phyloP scores from a whole-genome alignment of 2,113 vertebrate genomes.

The Cyanistes caeruleus region DNA sequence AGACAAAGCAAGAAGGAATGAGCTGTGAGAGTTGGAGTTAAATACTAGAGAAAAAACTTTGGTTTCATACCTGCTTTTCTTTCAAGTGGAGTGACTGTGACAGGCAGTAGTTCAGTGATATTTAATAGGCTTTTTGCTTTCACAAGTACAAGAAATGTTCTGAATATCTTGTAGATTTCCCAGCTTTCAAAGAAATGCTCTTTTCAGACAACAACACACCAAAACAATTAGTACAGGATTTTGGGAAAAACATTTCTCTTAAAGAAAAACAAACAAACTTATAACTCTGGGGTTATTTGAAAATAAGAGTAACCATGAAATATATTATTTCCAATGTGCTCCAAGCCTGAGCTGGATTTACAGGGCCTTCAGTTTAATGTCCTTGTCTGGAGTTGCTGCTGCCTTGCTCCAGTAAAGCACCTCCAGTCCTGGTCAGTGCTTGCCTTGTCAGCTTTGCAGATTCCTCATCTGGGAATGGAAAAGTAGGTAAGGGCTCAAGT shows the following conservation, averaged over 20 bases:
- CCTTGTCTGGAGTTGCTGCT: neutral
- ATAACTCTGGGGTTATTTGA: neutral
- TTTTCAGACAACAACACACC: neutral
- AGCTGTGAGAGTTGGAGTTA: neutral
- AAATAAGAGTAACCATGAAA: neutral
- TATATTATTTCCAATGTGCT: neutral
- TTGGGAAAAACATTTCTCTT: neutral
- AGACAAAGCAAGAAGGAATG: neutral
- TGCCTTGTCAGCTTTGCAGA: neutral
- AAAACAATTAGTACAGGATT: neutral
- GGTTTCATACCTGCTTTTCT: neutral
- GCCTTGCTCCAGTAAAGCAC: neutral
- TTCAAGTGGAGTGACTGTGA: neutral
- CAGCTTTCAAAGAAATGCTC: neutral
- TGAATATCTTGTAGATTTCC: neutral
- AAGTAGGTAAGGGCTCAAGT: neutral
- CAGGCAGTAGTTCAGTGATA: neutral
- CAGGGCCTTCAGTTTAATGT: rapidly evolving
- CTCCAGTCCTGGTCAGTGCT: neutral
- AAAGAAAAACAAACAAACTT: neutral
- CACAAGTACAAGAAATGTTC: neutral
- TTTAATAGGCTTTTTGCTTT: neutral
- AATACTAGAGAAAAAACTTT: neutral
- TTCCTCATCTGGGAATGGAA: neutral
- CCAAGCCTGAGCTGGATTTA: neutral